These are phyloP conservation scores for Tapirus indicus DNA, from an alignment of 2,797 vertebrate species.

Conservation along the genomic window DNA sequence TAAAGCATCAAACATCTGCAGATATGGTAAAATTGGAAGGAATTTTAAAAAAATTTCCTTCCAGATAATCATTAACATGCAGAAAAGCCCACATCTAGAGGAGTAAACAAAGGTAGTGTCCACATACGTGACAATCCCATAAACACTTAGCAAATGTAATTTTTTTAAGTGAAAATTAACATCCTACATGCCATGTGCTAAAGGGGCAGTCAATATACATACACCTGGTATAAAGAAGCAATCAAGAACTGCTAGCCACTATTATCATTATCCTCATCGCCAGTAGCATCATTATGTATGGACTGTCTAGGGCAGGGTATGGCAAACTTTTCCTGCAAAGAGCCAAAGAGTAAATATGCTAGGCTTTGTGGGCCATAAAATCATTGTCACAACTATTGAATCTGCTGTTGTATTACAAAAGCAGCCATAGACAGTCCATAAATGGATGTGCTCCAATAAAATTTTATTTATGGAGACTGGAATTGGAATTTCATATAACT, in stretches of 20 bases:
- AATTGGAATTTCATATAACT: neutral
- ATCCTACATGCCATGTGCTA: fast-evolving
- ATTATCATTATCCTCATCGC: neutral
- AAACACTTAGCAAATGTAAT: neutral
- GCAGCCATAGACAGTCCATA: neutral
- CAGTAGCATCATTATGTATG: fast-evolving
- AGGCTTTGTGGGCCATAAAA: neutral
- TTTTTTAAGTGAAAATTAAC: neutral
- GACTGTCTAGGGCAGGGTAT: neutral
- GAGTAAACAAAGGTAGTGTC: neutral
- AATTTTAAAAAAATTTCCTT: neutral
- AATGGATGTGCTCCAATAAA: neutral
- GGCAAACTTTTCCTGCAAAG: neutral
- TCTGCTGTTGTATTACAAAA: fast-evolving
- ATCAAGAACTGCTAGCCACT: neutral
- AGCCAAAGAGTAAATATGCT: neutral
- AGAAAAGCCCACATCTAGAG: neutral
- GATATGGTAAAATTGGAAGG: neutral
- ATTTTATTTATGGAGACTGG: neutral
- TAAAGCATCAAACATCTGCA: neutral
- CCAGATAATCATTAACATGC: neutral
- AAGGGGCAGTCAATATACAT: too few species aligned
- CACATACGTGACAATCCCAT: neutral
- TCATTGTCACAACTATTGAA: neutral
- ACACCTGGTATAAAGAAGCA: neutral